These are phyloP conservation scores for Atherinosoma microstoma DNA, from an alignment of 2,797 vertebrate genomes.

Conservation along the genomic window DNA sequence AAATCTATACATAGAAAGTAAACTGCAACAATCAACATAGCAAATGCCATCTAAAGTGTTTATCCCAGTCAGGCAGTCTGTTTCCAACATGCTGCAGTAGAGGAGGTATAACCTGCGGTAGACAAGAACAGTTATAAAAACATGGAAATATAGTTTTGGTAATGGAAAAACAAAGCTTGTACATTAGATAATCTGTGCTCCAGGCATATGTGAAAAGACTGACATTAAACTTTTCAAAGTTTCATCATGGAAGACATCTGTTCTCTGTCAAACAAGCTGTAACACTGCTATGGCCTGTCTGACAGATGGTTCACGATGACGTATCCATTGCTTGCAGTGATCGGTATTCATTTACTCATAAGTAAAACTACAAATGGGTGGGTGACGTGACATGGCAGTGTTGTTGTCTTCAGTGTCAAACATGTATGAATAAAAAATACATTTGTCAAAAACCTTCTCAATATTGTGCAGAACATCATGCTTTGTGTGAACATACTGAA, in stretches of 20 bases:
- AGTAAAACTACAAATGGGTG: too few species aligned
- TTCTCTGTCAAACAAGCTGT: constrained; percentile 27
- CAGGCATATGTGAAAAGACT: constrained; percentile 24
- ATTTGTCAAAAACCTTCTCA: too few species aligned
- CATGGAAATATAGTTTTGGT: constrained; percentile 34
- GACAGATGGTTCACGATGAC: constrained; percentile 45
- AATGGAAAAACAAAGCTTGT: constrained; percentile 50
- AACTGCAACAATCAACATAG: too few species aligned
- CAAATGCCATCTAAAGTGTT: too few species aligned
- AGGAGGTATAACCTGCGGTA: background rate
- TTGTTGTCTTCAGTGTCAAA: too few species aligned
- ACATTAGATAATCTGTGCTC: constrained; percentile 33
- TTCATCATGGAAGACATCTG: constrained; percentile 57
- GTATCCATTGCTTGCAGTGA: constrained; percentile 4
- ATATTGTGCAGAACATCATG: too few species aligned
- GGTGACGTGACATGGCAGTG: too few species aligned
- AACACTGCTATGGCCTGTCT: constrained; percentile 19
- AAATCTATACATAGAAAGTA: too few species aligned
- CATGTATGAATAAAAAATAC: too few species aligned
- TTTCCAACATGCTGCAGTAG: constrained; percentile 10
- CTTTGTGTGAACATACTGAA: too few species aligned
- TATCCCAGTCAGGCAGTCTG: background rate
- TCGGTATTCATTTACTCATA: too few species aligned
- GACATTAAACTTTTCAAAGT: constrained; percentile 47
- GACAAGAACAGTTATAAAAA: constrained; percentile 10